phyloP scores from a whole-genome alignment of 35 echinoderm and acorn worm species.

The Heliocidaris tuberculata region DNA sequence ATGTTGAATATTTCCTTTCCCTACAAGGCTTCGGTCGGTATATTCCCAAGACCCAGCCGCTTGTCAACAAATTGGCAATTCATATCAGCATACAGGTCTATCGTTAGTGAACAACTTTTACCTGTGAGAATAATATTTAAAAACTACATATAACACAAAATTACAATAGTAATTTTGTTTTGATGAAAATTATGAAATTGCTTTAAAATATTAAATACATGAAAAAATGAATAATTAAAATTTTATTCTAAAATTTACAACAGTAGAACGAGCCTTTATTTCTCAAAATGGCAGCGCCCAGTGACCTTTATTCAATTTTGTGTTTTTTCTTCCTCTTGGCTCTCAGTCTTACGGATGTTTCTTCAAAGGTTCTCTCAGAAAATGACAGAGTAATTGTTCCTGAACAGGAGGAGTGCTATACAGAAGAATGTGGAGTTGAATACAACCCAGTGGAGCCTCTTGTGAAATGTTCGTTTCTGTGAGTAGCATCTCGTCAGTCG shows the following conservation, averaged over 20 bases:
- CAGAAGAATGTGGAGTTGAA: conserved; percentile 51
- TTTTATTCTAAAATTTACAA: background rate
- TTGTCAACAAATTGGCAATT: no score
- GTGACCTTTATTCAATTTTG: background rate
- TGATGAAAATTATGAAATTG: no score
- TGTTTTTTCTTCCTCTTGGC: conserved; percentile 24
- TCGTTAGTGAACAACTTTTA: no score
- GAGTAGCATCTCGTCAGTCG: conserved; percentile 15
- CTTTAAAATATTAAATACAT: no score
- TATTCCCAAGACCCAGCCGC: no score
- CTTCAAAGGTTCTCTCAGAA: conserved; percentile 40
- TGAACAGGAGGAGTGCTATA: conserved; percentile 32
- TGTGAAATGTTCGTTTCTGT: conserved; percentile 47
- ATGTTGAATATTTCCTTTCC: no score
- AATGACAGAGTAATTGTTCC: conserved; percentile 48
- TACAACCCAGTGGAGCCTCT: conserved; percentile 37
- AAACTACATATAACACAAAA: no score
- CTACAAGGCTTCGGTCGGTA: no score
- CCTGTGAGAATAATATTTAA: no score
- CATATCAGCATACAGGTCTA: no score
- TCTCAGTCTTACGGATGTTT: background rate
- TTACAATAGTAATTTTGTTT: no score
- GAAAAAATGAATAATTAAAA: no score
- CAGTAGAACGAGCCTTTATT: background rate
- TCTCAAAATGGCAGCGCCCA: conserved; percentile 46